Base-by-base conservation (phyloP, 2,113 vertebrate genomes). In the Bos taurus region DNA sequence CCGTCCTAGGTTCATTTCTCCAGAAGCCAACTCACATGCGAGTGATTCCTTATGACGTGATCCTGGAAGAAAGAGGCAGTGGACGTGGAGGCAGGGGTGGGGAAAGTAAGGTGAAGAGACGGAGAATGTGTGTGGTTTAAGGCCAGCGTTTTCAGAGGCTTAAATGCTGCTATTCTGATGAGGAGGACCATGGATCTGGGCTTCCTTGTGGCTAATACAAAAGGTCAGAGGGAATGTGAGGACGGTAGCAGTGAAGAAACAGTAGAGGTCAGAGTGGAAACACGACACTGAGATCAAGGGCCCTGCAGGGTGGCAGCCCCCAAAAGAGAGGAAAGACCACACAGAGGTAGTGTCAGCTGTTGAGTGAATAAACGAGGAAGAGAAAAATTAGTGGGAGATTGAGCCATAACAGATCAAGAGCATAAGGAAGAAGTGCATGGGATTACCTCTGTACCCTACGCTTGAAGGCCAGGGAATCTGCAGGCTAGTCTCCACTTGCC, bases 401-500 rank as follows among this genome's bases (percentile, higher is more conserved):
- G 43, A 43, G 43, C 43, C 43, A 43, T 43, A 43, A 43, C 43
- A 43, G 43, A 43, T 43, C 43, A 43, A 43, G 43, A 43, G 43
- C 43, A 43, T 43, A 43, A 43, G 43, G 43, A 43, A 43, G 43
- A 43, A 43, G 43, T 43, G 43, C 43, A 43, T 5, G 48, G 9
- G 4, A 52, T 90, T 97, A 98, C 98, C 98, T 98, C 96, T 19
- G 48, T 64, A 1, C 93, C 96, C 82, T 82, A 91, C 48, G 95
- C 67, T 82, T 89, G 52, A 93, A 98, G 96, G 8, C 86, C 85
- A 67, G 98, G 93, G 5, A 98, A 97, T 82, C 92, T 50, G 0
- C 97, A 97, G 0, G 97, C 98, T 0, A 99, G 97, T 19, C 89
- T 95, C 0, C 99, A 99, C 81, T 98, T 98, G 0, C 64, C 40